Percentiles rank a stretch among this genome's conserved stretches.
Evolutionary conservation across 53 echinoderm and acorn worm genomes (phyloP).

Genomic region (Patiria pectinifera): DNA sequence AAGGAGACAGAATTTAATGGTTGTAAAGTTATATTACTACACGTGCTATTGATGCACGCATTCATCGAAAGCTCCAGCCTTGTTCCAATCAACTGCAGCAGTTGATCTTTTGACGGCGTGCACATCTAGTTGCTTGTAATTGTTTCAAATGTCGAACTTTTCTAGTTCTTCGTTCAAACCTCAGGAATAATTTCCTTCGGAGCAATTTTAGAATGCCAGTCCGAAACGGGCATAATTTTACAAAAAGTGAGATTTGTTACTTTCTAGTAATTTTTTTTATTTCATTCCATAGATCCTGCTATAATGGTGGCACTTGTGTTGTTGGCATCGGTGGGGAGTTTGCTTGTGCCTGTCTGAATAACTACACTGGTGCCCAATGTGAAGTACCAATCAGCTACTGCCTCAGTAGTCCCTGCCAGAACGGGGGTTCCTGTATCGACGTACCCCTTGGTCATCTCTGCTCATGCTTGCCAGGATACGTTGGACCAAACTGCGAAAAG

Average conservation of each 20-base stretch:
- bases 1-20: too few relatives aligned
- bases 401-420: constrained; percentile 68
- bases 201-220: too few relatives aligned
- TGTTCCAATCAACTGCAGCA: too few relatives aligned
- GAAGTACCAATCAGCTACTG: constrained; percentile 71
- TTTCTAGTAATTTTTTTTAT: not conserved
- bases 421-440: constrained; percentile 70
- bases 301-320: constrained; percentile 75
- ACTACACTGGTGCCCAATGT: constrained; percentile 76
- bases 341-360: constrained; percentile 70
- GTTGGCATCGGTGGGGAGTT: constrained; percentile 67
- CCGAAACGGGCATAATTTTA: too few relatives aligned
- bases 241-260: not conserved
- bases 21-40: too few relatives aligned
- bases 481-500: constrained; percentile 76
- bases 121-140: too few relatives aligned
- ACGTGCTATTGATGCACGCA: too few relatives aligned
- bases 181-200: too few relatives aligned
- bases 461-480: constrained; percentile 73
- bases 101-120: too few relatives aligned
- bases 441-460: constrained; percentile 76
- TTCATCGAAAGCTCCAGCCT: too few relatives aligned
- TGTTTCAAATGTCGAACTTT: too few relatives aligned
- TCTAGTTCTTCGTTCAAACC: too few relatives aligned
- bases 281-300: constrained; percentile 55